Evolutionary conservation across 2,797 vertebrate genomes (phyloP).

Genomic region (Neomorphus geoffroyi): DNA sequence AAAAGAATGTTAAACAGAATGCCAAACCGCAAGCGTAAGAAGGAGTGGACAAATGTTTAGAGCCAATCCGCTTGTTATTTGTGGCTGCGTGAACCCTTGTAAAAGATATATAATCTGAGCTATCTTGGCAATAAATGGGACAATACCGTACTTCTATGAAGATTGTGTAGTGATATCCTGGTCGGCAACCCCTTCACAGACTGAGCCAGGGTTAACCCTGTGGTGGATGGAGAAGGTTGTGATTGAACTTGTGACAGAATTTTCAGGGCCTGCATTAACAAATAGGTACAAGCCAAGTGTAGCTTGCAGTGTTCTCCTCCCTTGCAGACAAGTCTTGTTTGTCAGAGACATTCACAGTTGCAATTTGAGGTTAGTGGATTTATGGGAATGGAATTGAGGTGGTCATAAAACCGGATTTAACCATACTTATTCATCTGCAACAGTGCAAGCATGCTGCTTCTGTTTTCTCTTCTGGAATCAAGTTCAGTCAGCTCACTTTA

Average conservation of each 20-base stretch:
- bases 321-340: slow-evolving; percentile 34
- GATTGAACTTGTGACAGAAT: neutral
- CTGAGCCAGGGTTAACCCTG: neutral
- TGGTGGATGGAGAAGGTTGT: neutral
- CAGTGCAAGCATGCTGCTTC: slow-evolving; percentile 2
- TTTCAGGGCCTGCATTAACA: neutral
- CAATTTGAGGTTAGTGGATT: slow-evolving; percentile 39
- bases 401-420: slow-evolving; percentile 50
- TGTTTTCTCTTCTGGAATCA: slow-evolving; percentile 10
- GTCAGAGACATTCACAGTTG: slow-evolving; percentile 28
- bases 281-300: neutral
- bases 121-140: too few relatives aligned
- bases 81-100: too few relatives aligned
- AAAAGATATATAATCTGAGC: too few relatives aligned
- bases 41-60: too few relatives aligned
- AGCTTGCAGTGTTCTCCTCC: slow-evolving; percentile 1
- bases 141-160: too few relatives aligned
- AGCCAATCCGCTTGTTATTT: too few relatives aligned
- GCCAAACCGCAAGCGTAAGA: too few relatives aligned
- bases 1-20: too few relatives aligned
- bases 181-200: too few relatives aligned
- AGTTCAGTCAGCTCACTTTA: slow-evolving; percentile 19
- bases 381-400: slow-evolving; percentile 49
- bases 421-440: slow-evolving; percentile 19
- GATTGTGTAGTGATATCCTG: too few relatives aligned